These are phyloP conservation scores for Iselma pallidipennis DNA, from an alignment of 2,888 invertebrate genomes.

Conservation along the genomic window DNA sequence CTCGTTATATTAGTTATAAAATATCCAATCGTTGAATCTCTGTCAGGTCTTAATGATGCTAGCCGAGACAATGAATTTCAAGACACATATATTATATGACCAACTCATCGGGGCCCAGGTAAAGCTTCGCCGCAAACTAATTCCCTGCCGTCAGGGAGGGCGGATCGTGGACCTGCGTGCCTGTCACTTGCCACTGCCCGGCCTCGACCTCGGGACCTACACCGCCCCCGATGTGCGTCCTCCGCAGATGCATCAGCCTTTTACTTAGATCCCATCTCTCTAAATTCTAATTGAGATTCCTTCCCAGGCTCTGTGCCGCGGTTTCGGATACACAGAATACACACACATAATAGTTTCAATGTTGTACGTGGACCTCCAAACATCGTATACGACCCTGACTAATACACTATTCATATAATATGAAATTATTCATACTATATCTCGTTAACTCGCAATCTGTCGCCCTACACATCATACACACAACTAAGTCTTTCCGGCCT, in stretches of 20 bases:
- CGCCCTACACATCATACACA: constrained; percentile 15
- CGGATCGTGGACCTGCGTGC: constrained; percentile 55
- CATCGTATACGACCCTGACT: constrained; percentile 8
- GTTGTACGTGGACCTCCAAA: constrained; percentile 5
- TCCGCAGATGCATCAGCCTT: constrained; percentile 51
- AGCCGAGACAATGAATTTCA: constrained; percentile 45
- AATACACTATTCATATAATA: constrained; percentile 17
- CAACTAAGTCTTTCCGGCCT: background rate
- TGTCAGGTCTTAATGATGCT: constrained; percentile 45
- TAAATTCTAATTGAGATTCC: constrained; percentile 55
- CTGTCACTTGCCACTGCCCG: constrained; percentile 58
- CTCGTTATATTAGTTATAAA: constrained; percentile 49
- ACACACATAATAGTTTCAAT: background rate
- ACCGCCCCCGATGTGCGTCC: constrained; percentile 51
- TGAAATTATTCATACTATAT: constrained; percentile 18
- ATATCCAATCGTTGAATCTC: constrained; percentile 41
- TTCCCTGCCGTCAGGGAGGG: constrained; percentile 54
- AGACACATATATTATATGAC: constrained; percentile 44
- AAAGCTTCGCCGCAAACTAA: constrained; percentile 50
- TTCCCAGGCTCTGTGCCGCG: constrained; percentile 38
- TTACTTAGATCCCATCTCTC: constrained; percentile 53
- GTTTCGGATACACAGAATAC: background rate
- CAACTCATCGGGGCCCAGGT: constrained; percentile 44
- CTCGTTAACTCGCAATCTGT: constrained; percentile 21
- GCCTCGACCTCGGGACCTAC: constrained; percentile 54